A percentile compares a stretch with the other conserved stretches of the same genome.
phyloP scores from a whole-genome alignment of 2,888 invertebrate species.

The Tenodera sinensis region DNA sequence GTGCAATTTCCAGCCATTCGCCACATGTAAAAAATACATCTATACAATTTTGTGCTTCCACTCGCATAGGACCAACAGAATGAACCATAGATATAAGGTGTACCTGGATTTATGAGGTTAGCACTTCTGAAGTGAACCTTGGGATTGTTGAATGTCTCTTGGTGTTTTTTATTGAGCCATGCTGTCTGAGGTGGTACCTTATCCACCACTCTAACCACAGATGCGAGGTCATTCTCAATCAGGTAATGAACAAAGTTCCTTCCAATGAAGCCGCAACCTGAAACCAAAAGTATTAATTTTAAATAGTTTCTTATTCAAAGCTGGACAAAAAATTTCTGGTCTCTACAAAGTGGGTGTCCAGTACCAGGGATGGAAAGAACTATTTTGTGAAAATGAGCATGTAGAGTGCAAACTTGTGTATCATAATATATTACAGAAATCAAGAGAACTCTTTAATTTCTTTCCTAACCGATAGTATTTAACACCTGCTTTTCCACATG shows the following conservation, averaged over 20 bases:
- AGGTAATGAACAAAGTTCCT: constrained; percentile 81
- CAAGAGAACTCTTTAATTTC: too few species aligned
- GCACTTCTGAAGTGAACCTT: constrained; percentile 86
- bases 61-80: background rate
- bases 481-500: too few species aligned
- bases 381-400: too few species aligned
- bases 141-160: constrained; percentile 67
- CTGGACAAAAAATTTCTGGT: too few species aligned
- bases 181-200: constrained; percentile 92
- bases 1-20: too few species aligned
- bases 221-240: constrained; percentile 70
- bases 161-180: constrained; percentile 76
- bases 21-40: too few species aligned
- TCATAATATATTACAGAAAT: too few species aligned
- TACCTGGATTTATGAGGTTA: constrained; percentile 85
- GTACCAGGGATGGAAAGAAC: too few species aligned
- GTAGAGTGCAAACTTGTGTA: too few species aligned
- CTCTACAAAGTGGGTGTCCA: too few species aligned
- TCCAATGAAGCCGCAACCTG: constrained; percentile 93
- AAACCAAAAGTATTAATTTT: constrained; percentile 28
- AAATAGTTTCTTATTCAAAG: too few species aligned
- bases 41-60: background rate
- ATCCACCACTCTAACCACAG: constrained; percentile 76
- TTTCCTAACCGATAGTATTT: too few species aligned
- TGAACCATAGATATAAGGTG: background rate